These are phyloP conservation scores for Drosophila bocqueti DNA, from an alignment of 1,140 invertebrate genomes.

Conservation along the genomic window DNA sequence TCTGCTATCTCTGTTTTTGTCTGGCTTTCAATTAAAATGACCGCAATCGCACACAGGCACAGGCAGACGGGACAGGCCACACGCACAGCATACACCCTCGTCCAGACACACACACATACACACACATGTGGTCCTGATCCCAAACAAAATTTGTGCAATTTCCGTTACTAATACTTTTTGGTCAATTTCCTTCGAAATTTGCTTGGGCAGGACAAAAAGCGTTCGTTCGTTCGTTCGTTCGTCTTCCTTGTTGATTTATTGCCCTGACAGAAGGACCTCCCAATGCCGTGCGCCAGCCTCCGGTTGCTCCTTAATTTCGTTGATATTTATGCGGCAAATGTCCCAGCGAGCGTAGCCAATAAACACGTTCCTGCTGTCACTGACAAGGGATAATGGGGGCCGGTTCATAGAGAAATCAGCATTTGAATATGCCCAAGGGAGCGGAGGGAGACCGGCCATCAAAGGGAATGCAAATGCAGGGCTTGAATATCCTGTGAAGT, in stretches of 20 bases:
- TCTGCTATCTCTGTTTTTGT: slow-evolving; percentile 54
- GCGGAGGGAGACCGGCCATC: slow-evolving; percentile 30
- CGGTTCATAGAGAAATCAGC: slow-evolving; percentile 62
- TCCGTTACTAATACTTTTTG: slow-evolving; percentile 82
- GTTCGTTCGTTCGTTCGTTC: slow-evolving; percentile 14
- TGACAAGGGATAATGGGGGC: slow-evolving; percentile 77
- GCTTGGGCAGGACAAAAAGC: slow-evolving; percentile 53
- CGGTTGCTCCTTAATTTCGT: slow-evolving; percentile 79
- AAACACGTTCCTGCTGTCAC: slow-evolving; percentile 77
- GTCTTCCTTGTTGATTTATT: slow-evolving; percentile 74
- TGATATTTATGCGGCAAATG: slow-evolving; percentile 82
- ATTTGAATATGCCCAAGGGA: slow-evolving; percentile 79
- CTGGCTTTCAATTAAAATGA: slow-evolving; percentile 80
- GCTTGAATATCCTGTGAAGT: slow-evolving; percentile 52
- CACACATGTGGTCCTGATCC: slow-evolving; percentile 34
- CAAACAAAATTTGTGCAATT: slow-evolving; percentile 76
- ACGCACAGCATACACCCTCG: slow-evolving; percentile 6
- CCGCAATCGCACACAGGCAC: slow-evolving; percentile 45
- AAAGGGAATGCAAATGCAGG: slow-evolving; percentile 80
- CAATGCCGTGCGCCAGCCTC: slow-evolving; percentile 16
- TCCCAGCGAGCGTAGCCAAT: slow-evolving; percentile 68
- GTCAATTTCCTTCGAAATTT: slow-evolving; percentile 73
- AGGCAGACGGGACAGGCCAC: slow-evolving; percentile 12
- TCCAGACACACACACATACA: neutral
- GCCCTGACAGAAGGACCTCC: slow-evolving; percentile 53